phyloP scores from a whole-genome alignment of 2,113 vertebrate genomes.

The Hemiprocne comata region DNA sequence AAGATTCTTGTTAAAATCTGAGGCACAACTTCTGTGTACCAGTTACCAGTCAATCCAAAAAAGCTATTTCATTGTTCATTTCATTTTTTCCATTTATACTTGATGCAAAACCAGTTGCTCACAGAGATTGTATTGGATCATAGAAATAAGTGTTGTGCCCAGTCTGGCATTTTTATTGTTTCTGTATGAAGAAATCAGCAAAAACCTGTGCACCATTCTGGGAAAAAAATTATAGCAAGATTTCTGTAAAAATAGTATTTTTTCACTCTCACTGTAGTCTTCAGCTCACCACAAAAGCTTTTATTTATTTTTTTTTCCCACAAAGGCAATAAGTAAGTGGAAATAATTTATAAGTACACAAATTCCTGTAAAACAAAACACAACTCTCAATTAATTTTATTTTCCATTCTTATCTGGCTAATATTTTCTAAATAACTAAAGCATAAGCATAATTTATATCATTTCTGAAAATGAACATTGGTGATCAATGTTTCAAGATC shows the following conservation, averaged over 20 bases:
- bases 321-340: not conserved
- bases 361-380: not conserved
- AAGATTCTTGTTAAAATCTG: not conserved
- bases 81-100: not conserved
- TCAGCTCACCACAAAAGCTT: not conserved
- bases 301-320: not conserved
- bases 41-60: not conserved
- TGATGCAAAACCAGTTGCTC: not conserved
- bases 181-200: not conserved
- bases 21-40: not conserved
- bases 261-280: not conserved
- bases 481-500: not conserved
- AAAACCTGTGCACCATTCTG: accelerated
- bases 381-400: not conserved
- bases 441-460: not conserved
- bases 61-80: not conserved
- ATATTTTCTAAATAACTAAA: not conserved
- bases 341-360: not conserved
- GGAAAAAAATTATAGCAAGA: not conserved
- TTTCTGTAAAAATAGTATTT: not conserved
- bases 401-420: not conserved
- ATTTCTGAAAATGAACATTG: not conserved
- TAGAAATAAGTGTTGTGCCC: not conserved
- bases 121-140: not conserved
- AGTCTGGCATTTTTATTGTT: not conserved